These are phyloP conservation scores for Brachionus manjavacas DNA, from an alignment of 1,140 invertebrate genomes.

Conservation along the genomic window DNA sequence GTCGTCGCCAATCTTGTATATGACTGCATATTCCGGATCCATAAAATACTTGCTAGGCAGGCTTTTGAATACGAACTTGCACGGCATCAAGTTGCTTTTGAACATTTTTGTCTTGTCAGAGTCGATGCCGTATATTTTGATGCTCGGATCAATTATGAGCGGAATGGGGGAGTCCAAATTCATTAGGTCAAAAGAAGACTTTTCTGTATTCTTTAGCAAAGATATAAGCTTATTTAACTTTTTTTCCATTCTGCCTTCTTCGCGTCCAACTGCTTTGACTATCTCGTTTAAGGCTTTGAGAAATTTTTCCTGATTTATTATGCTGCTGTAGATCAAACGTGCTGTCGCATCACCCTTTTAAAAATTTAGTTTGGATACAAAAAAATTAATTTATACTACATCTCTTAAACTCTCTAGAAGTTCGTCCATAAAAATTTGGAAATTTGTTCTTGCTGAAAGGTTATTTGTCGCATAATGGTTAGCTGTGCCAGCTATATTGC, in stretches of 20 bases:
- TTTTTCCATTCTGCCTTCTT: constrained; percentile 40
- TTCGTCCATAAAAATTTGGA: constrained; percentile 40
- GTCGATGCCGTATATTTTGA: constrained; percentile 81
- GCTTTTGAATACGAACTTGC: constrained; percentile 74
- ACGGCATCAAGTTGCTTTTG: constrained; percentile 93
- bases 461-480: not conserved
- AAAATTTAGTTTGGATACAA: not conserved
- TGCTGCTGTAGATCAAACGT: not conserved
- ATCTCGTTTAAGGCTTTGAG: constrained; percentile 10
- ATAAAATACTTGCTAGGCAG: constrained; percentile 61
- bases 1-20: constrained; percentile 98
- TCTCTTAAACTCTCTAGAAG: constrained; percentile 15
- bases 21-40: constrained; percentile 72
- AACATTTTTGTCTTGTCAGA: constrained; percentile 80
- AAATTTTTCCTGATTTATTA: constrained; percentile 25
- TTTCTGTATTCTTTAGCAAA: constrained; percentile 73
- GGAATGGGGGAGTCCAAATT: constrained; percentile 72
- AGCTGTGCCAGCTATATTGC: not conserved
- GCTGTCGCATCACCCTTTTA: constrained; percentile 1
- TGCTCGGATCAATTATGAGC: constrained; percentile 82
- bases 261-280: not conserved
- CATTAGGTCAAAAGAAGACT: constrained; percentile 74
- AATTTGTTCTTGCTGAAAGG: not conserved
- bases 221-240: constrained; percentile 59
- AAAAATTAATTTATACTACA: not conserved